These are phyloP conservation scores for Cranoglanis bouderius DNA, from an alignment of 2,113 vertebrate species.

Conservation along the genomic window DNA sequence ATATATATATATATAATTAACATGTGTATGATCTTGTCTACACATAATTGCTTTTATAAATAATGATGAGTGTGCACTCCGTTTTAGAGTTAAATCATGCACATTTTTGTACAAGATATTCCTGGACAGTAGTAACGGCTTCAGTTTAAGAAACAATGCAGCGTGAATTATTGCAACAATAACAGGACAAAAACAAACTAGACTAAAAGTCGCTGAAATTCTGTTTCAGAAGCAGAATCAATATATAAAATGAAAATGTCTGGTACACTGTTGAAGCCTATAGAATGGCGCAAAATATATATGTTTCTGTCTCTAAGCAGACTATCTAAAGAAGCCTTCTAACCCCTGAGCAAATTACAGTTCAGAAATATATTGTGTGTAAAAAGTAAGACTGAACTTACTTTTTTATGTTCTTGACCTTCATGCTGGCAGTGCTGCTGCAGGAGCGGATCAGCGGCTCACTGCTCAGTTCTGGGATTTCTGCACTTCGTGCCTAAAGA, in stretches of 20 bases:
- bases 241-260: background rate
- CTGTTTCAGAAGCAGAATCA: background rate
- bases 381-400: conserved; percentile 70
- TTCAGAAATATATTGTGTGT: background rate
- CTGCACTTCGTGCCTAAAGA: conserved; percentile 90
- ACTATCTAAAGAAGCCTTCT: background rate
- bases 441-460: conserved; percentile 86
- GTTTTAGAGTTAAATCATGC: background rate
- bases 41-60: background rate
- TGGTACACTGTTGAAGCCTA: background rate
- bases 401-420: conserved; percentile 97
- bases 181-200: background rate
- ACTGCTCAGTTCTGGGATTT: conserved; percentile 86
- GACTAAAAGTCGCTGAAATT: background rate
- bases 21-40: background rate
- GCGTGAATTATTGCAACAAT: background rate
- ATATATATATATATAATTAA: too few species aligned
- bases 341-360: background rate
- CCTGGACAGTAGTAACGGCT: background rate
- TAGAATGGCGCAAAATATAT: background rate
- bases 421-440: conserved; percentile 94
- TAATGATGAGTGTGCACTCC: background rate
- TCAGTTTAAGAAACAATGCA: background rate
- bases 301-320: background rate
- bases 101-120: background rate